phyloP scores from a whole-genome alignment of 2,113 vertebrate genomes.

The Upupa epops region DNA sequence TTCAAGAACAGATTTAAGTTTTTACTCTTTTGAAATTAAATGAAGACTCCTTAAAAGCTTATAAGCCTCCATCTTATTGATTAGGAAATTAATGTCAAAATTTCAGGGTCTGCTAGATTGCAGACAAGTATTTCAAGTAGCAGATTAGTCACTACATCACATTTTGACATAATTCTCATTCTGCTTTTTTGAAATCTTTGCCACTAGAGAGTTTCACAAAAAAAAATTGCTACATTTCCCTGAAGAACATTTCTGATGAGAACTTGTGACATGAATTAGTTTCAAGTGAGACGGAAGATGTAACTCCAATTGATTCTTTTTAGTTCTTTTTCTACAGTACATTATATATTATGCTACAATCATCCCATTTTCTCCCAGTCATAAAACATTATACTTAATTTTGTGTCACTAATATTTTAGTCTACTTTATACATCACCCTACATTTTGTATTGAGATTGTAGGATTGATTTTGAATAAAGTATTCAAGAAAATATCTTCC shows the following conservation, averaged over 20 bases:
- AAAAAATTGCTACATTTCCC: neutral
- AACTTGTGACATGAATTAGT: neutral
- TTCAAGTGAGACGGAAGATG: neutral
- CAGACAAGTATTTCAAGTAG: neutral
- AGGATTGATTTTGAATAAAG: neutral
- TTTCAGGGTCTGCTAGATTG: neutral
- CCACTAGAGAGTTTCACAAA: neutral
- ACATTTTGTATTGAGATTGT: neutral
- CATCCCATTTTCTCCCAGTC: neutral
- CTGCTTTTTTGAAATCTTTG: neutral
- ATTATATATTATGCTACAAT: neutral
- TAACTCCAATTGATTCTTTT: neutral
- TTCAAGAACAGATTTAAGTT: neutral
- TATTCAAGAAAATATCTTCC: constrained; percentile 45
- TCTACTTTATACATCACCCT: neutral
- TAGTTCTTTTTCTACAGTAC: neutral
- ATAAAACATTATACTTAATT: neutral
- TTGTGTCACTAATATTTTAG: neutral
- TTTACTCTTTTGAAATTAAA: neutral
- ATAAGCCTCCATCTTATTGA: neutral
- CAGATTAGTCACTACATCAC: neutral
- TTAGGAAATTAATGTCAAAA: neutral
- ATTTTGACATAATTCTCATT: neutral
- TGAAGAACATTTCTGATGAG: neutral
- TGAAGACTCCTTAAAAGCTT: neutral